Evolutionary conservation across 1,140 invertebrate genomes (phyloP), one percentile per base, ranked within the genome.

Genomic region (Macrotrachela quadricornifera): DNA sequence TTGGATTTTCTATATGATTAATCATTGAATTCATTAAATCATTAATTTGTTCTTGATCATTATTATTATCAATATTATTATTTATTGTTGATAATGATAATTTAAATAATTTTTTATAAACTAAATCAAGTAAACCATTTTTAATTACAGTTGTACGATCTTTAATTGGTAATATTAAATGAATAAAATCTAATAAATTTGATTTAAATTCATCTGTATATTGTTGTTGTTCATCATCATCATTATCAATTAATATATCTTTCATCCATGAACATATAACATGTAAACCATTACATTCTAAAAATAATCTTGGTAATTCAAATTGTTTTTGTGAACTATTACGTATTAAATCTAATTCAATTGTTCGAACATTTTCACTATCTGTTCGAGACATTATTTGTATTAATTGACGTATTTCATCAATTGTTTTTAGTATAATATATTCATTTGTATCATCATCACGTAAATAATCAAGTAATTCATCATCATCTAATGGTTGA

Each of bases 221-320:
- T 30, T 30, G 21, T 30, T 30, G 21, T 30, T 57, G 53, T 38
- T 59, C 54, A 14, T 17, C 44, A 11, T 39, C 6, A 16, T 12
- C 41, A 10, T n/a, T 40, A 10, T 39, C 46, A 17, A 42, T 30
- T 30, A 30, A 30, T 4, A 78, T 73, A 61, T 82, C 79, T 59
- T 78, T 77, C 76, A 91, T 90, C 78, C 88, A 94, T 43, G 82
- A 83, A 73, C 85, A 85, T 42, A 95, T 73, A 21, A 94, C 68
- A 11, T 81, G 73, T 36, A 95, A 71, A 1, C 87, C 88, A 63
- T 92, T 85, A 71, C 94, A 94, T 71, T 92, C 88, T 14, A 94
- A 71, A 67, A 94, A 92, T 30, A 94, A 73, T 30, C 87, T 71
- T 15, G 73, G 58, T 30, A 30, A 30, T 30, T 30, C 21, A 30